phyloP scores from a whole-genome alignment of 2,113 vertebrate genomes.

The Brevimyrus niger region DNA sequence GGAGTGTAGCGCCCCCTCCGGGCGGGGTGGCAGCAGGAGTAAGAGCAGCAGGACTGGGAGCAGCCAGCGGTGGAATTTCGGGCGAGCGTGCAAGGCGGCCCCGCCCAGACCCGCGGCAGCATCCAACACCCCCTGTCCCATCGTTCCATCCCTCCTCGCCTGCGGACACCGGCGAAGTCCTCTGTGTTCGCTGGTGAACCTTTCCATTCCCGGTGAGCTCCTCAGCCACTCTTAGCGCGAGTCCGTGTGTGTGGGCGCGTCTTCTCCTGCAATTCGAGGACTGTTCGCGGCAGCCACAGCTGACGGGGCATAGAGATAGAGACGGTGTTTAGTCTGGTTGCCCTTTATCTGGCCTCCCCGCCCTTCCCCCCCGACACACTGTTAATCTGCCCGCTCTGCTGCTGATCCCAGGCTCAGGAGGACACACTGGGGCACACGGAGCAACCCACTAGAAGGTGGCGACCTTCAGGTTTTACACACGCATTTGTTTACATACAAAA shows the following conservation, averaged over 20 bases:
- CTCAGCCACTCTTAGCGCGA: not conserved
- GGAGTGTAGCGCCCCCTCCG: constrained; percentile 62
- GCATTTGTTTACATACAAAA: not conserved
- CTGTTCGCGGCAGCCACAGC: constrained; percentile 8
- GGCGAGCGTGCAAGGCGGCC: not conserved
- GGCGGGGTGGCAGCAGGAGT: constrained; percentile 39
- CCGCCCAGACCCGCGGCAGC: not conserved
- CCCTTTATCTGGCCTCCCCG: constrained; percentile 48
- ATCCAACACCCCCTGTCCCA: not conserved
- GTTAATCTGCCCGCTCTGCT: constrained; percentile 35
- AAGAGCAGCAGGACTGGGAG: constrained; percentile 44
- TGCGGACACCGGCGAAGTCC: not conserved
- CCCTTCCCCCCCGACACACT: constrained; percentile 32
- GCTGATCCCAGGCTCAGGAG: constrained; percentile 15
- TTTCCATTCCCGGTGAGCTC: not conserved
- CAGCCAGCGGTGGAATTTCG: constrained; percentile 21
- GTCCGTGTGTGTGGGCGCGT: not conserved
- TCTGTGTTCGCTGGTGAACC: not conserved
- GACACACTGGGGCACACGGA: constrained; percentile 32
- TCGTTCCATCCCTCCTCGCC: not conserved
- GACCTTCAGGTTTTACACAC: constrained; percentile 5
- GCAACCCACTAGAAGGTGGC: constrained; percentile 9
- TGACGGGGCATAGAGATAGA: not conserved
- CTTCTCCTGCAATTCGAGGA: not conserved
- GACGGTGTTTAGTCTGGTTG: constrained; percentile 24